Conservation (phyloP, 2,797 vertebrate genomes). For the Hyperoplus lanceolatus region DNA sequence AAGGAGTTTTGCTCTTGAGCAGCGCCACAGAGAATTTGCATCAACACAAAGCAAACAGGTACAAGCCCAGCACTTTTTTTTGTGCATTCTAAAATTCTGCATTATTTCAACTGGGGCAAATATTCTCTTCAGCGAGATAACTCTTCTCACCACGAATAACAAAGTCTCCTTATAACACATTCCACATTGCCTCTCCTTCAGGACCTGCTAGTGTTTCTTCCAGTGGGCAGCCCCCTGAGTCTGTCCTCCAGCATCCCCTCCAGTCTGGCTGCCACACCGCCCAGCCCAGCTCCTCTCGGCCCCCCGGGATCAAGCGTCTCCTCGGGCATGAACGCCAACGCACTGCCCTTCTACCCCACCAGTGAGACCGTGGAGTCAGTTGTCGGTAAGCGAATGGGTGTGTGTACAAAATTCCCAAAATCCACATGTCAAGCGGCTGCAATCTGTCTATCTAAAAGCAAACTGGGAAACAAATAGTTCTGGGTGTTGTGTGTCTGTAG, state of each 20-base stretch:
- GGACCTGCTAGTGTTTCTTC: constrained; percentile 95
- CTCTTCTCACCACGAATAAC: background rate
- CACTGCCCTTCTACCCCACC: constrained; percentile 98
- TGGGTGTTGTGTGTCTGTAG: constrained; percentile 70
- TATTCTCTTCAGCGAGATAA: background rate
- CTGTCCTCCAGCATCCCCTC: constrained; percentile 98
- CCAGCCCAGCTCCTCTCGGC: constrained; percentile 92
- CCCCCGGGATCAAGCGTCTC: constrained; percentile 88
- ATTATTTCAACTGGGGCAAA: background rate
- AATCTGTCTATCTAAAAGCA: background rate
- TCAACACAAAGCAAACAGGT: constrained; percentile 96
- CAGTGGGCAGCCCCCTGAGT: constrained; percentile 95
- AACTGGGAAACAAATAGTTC: background rate
- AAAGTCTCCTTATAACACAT: background rate
- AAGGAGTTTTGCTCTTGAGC: constrained; percentile 92
- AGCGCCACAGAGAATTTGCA: constrained; percentile 90
- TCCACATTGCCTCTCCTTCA: constrained; percentile 63
- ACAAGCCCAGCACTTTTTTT: constrained; percentile 41
- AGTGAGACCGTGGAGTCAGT: constrained; percentile 99
- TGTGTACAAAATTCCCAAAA: background rate
- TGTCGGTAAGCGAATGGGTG: constrained; percentile 88
- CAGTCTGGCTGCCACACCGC: constrained; percentile 96
- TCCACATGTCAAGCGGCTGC: rapidly evolving
- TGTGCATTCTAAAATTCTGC: background rate
- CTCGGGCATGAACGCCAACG: constrained; percentile 98